These are phyloP conservation scores for Campodea augens DNA, from an alignment of 1,140 invertebrate species.

Conservation along the genomic window DNA sequence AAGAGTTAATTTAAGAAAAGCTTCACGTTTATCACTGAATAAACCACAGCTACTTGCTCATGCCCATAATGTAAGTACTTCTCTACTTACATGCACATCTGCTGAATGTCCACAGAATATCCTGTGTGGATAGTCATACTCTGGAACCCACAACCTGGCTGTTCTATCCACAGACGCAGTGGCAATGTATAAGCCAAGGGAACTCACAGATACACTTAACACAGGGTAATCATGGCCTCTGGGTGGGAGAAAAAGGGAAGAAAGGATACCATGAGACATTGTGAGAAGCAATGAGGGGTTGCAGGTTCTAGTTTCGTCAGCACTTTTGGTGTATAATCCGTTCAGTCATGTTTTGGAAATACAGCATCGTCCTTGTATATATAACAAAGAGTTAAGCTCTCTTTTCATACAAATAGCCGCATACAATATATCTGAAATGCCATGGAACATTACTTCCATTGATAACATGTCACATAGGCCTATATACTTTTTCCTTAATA, in stretches of 20 bases:
- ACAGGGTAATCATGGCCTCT: slow-evolving; percentile 70
- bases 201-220: slow-evolving; percentile 61
- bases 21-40: too few relatives aligned
- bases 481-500: too few relatives aligned
- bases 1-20: too few relatives aligned
- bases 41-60: too few relatives aligned
- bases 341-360: too few relatives aligned
- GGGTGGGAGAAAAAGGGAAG: slow-evolving; percentile 20
- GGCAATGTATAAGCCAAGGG: slow-evolving; percentile 47
- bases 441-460: background rate
- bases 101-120: slow-evolving; percentile 63
- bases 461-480: background rate
- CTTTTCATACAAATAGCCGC: too few relatives aligned
- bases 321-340: too few relatives aligned
- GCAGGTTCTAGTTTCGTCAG: slow-evolving; percentile 17
- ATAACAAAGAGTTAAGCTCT: slow-evolving; percentile 5
- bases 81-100: slow-evolving; percentile 50
- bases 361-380: slow-evolving; percentile 18
- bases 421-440: background rate
- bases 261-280: slow-evolving; percentile 12
- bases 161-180: slow-evolving; percentile 70
- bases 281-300: slow-evolving; percentile 11
- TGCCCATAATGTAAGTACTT: too few relatives aligned
- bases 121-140: slow-evolving; percentile 52
- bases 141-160: slow-evolving; percentile 65